Percentiles rank a stretch among this genome's conserved stretches.
phyloP scores from a whole-genome alignment of 2,797 vertebrate species.

The Lutjanus argentimaculatus region DNA sequence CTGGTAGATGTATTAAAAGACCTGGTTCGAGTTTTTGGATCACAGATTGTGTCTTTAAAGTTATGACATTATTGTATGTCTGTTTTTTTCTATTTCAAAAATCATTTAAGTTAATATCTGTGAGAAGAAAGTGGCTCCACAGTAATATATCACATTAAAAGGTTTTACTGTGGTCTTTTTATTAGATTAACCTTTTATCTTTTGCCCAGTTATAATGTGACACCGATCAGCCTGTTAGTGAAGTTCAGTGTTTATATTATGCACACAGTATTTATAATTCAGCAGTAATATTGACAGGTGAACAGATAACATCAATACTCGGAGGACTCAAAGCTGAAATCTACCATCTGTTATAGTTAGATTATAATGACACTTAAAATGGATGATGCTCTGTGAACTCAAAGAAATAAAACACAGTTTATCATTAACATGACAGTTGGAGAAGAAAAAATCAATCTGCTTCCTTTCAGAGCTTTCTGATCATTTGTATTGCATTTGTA shows the following conservation, averaged over 20 bases:
- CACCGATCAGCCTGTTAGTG: slow-evolving; percentile 4
- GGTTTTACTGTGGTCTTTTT: not conserved
- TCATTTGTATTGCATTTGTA: no score
- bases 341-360: not conserved
- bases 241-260: not conserved
- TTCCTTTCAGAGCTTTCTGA: not conserved
- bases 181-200: not conserved
- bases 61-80: not conserved
- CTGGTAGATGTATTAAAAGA: no score
- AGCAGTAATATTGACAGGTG: slow-evolving; percentile 8
- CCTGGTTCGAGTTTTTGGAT: not conserved
- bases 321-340: not conserved
- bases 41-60: not conserved
- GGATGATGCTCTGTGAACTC: not conserved
- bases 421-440: not conserved
- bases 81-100: not conserved
- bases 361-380: not conserved
- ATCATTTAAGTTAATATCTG: not conserved
- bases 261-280: slow-evolving; percentile 12
- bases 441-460: not conserved
- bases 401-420: not conserved
- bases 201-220: not conserved
- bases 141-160: not conserved
- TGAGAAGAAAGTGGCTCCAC: not conserved
- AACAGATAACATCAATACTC: slow-evolving; percentile 15